Base-by-base conservation (phyloP, 2,797 vertebrate species). In the Pangasius mekongensis region DNA sequence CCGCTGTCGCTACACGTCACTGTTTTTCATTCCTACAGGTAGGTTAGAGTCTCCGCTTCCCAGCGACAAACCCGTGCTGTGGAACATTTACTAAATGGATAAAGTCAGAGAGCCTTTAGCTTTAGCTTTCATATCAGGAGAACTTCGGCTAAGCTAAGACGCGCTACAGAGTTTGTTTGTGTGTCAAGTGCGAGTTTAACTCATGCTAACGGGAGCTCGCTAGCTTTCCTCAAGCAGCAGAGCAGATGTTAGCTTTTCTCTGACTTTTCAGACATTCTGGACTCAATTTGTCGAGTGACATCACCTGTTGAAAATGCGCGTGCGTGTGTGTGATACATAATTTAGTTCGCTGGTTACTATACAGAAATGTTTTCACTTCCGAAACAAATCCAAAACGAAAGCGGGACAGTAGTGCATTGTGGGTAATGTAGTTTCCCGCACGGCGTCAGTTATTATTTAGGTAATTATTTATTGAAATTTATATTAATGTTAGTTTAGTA, bases 341-440 rank as follows among this genome's bases (percentile, higher is more conserved):
- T 30, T 52, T 49, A 66, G 24, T 81, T 39, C 58, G 39, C 33
- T n/a, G 58, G 58, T 80, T 80, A 39, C 71, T 76, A 8, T 1
- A 80, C 18, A 7, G 16, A 60, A 86, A 36, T 52, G 6, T 87
- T 89, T 92, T 92, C 89, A 95, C 95, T 96, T 96, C 96, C 94
- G 94, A 96, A 96, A 95, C 86, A 93, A 83, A 81, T 43, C 36
- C 5, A 5, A 5, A 16, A 93, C 83, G 47, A 56, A 87, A 6
- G 54, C 20, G 73, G 80, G 85, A 89, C 87, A 60, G 88, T 69
- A 88, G 89, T 90, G 92, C 87, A 92, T 73, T 84, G 87, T 96
- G 96, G 96, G 95, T 95, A 91, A 94, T 96, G 96, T 95, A 96
- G 20, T 81, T 27, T 60, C 33, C 30, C 8, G 9, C 4, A 36